A percentile compares a stretch with the other conserved stretches of the same genome.
These are phyloP conservation scores for Epinephelus malabaricus DNA, from an alignment of 2,797 vertebrate genomes.

Conservation along the genomic window DNA sequence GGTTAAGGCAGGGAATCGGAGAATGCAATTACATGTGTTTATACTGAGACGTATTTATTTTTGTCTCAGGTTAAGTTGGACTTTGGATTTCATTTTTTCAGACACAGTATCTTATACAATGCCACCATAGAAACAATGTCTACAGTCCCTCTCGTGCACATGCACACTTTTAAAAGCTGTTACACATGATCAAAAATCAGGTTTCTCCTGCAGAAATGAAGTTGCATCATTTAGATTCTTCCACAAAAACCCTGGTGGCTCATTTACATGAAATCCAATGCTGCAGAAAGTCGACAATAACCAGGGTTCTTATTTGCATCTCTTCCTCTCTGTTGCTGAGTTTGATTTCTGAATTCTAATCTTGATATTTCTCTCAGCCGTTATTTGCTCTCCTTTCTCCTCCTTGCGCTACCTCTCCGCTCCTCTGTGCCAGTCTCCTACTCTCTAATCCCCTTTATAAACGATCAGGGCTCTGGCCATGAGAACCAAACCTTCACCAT, in stretches of 20 bases:
- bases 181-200: slow-evolving; percentile 2
- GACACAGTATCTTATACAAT: neutral
- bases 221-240: neutral
- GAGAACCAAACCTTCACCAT: slow-evolving; percentile 81
- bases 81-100: slow-evolving; percentile 6
- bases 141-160: neutral
- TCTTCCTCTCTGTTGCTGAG: neutral
- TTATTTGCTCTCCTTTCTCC: slow-evolving; percentile 9
- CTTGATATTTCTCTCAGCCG: neutral
- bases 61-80: slow-evolving; percentile 17
- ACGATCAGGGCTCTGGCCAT: slow-evolving; percentile 65
- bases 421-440: slow-evolving; percentile 33
- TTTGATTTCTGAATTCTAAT: neutral
- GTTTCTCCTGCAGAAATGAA: slow-evolving; percentile 6
- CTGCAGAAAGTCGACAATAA: neutral
- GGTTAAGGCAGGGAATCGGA: slow-evolving; percentile 13
- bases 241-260: neutral
- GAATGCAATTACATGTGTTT: slow-evolving; percentile 25
- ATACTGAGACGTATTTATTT: slow-evolving; percentile 29
- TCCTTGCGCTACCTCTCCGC: neutral
- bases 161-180: neutral
- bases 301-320: neutral
- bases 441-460: slow-evolving; percentile 75
- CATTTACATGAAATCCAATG: neutral
- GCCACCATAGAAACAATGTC: neutral